Evolutionary conservation across 2,888 invertebrate species (phyloP), one percentile per base, ranked within the genome.

Genomic region (Rhaphigaster nebulosa): DNA sequence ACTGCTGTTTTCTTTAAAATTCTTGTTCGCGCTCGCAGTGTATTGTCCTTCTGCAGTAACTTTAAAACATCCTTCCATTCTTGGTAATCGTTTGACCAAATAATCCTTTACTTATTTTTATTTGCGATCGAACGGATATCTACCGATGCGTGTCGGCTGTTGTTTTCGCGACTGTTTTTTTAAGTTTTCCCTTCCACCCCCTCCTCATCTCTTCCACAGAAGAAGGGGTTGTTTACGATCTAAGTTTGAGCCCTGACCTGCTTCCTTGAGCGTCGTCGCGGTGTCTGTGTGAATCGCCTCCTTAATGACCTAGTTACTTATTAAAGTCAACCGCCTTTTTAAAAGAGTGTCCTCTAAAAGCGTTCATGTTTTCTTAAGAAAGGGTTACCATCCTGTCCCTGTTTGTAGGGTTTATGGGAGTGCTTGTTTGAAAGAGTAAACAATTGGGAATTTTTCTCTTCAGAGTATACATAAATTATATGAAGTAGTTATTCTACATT

Each of bases 291-390:
- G 84, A 84, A 84, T 84, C 84, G 45, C n/a, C n/a, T 50, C 84
- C 45, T 15, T 84, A 50, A 84, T 84, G 84, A 84, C 84, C 84
- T 84, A 50, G 45, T 84, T 84, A 84, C 45, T 84, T 84, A 84
- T 84, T 84, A 84, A 84, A 84, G n/a, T 45, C 84, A n/a, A 84
- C 84, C 84, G 41, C 84, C 84, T n/a, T 84, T 84, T 84, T 50
- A 84, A 84, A 84, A 38, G 45, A 84, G 84, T 84, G 26, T 41
- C 84, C 84, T 41, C 84, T 84, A 84, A 84, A 84, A 84, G 84
- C 84, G 45, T 84, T 50, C 84, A 84, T 84, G 84, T 84, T 84
- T 84, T 84, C 84, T 45, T 84, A 84, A 84, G 45, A 26, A 20
- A 76, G 38, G 34, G 38, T 20, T 38, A 38, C 4, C 70, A 38